Conservation (phyloP, 2,113 vertebrate genomes). For the Promerops cafer region DNA sequence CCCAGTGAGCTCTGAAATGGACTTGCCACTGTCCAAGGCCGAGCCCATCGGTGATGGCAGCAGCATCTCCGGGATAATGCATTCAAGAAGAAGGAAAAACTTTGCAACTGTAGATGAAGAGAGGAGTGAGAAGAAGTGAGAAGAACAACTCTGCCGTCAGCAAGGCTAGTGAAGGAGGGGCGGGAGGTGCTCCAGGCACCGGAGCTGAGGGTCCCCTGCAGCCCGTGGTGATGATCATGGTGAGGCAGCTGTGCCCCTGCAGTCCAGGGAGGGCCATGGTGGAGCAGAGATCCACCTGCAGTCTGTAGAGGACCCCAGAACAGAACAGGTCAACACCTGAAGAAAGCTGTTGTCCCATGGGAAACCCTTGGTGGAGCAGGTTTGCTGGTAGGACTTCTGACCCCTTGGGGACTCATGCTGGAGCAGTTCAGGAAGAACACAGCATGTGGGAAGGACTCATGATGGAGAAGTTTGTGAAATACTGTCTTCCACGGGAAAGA, state of each 20-base stretch:
- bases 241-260: not conserved
- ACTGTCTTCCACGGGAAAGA: not conserved
- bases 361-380: not conserved
- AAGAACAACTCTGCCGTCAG: not conserved
- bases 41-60: accelerated
- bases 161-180: not conserved
- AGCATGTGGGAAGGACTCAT: not conserved
- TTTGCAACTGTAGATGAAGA: not conserved
- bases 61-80: accelerated
- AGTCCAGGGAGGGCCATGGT: not conserved
- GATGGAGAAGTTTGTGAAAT: not conserved
- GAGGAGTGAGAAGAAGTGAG: not conserved
- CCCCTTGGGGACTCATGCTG: accelerated
- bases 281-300: not conserved
- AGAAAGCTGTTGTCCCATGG: not conserved
- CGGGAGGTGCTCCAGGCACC: accelerated
- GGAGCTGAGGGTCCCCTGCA: not conserved
- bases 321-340: not conserved
- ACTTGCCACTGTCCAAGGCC: accelerated
- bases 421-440: not conserved
- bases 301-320: accelerated
- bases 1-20: accelerated
- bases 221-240: accelerated
- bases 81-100: not conserved
- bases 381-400: not conserved